Base-by-base conservation (phyloP, 2,113 vertebrate genomes). In the Oostethus manadensis region DNA sequence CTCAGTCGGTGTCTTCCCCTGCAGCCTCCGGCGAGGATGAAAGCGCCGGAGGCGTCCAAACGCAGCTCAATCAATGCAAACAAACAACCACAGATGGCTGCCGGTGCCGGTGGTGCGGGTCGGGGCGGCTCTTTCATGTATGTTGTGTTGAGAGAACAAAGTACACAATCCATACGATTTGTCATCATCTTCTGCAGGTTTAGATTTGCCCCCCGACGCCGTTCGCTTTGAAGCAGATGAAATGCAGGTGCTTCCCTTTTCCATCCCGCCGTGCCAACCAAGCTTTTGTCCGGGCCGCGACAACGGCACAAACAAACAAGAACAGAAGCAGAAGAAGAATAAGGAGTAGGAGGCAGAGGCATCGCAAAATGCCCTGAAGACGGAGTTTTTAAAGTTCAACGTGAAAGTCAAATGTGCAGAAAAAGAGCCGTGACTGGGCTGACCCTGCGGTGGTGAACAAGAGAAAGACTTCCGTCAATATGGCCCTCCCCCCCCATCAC, bases 121-220 rank as follows among this genome's bases (percentile, higher is more conserved):
- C 76, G 79, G 11, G 0, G 26, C 1, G 21, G 16, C n/a, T 33
- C 59, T 78, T 76, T 78, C 51, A 75, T 78, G 18, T 76, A 14
- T 68, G 35, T 45, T 44, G n/a, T 62, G 70, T 67, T 16, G 47
- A 63, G n/a, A 73, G 62, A 73, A 68, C 73, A 71, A 77, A 84
- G 68, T 68, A 57, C 56, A 43, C 51, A 64, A 71, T 68, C 42
- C 35, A 55, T 42, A 72, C 59, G 46, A 56, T n/a, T 71, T 80
- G 81, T 66, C 70, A 81, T 75, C 56, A 54, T 63, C 57, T 20
- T 38, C 46, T n/a, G 13, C 47, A 14, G 60, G 44, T 59, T 11
- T 63, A 51, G 66, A 63, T 43, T 22, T 64, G 42, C 45, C 29
- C n/a, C 20, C 26, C 62, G 56, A 61, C 48, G 64, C 20, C 4